A percentile compares a stretch with the other conserved stretches of the same genome.
Conservation (phyloP, 2,888 invertebrate species). For the Agriopis aurantiaria region DNA sequence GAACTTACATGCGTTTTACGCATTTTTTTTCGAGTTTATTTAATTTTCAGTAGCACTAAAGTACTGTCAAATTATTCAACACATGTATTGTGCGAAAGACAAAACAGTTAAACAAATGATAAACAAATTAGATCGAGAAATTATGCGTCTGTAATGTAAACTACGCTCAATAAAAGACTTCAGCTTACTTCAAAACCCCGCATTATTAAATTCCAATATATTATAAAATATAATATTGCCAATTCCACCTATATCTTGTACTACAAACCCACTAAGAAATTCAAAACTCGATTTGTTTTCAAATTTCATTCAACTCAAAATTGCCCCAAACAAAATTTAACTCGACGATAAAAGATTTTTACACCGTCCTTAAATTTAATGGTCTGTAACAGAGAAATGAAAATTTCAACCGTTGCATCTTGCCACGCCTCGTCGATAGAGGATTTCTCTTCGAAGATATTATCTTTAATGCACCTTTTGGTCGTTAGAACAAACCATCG, state of each 20-base stretch:
- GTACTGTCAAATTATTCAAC: too few relatives aligned
- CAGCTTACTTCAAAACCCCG: too few relatives aligned
- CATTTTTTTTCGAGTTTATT: too few relatives aligned
- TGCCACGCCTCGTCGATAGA: constrained; percentile 54
- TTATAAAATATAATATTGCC: too few relatives aligned
- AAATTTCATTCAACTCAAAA: constrained; percentile 34
- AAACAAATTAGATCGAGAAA: too few relatives aligned
- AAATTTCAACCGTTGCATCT: constrained; percentile 57
- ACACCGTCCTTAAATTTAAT: constrained; percentile 50
- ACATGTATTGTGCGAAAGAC: too few relatives aligned
- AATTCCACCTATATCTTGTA: background rate
- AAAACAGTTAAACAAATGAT: too few relatives aligned
- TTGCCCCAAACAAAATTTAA: constrained; percentile 43
- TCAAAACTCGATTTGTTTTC: constrained; percentile 14
- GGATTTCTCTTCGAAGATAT: constrained; percentile 19
- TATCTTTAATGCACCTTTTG: constrained; percentile 54
- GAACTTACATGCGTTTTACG: too few relatives aligned
- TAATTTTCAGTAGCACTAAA: too few relatives aligned
- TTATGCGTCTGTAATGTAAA: too few relatives aligned
- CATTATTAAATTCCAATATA: too few relatives aligned
- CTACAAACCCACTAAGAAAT: background rate
- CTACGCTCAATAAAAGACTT: too few relatives aligned
- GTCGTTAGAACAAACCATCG: constrained; percentile 52
- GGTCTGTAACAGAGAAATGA: constrained; percentile 53
- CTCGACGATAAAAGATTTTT: constrained; percentile 45